Evolutionary conservation across 2,113 vertebrate species (phyloP).

Genomic region (Chionomys nivalis): DNA sequence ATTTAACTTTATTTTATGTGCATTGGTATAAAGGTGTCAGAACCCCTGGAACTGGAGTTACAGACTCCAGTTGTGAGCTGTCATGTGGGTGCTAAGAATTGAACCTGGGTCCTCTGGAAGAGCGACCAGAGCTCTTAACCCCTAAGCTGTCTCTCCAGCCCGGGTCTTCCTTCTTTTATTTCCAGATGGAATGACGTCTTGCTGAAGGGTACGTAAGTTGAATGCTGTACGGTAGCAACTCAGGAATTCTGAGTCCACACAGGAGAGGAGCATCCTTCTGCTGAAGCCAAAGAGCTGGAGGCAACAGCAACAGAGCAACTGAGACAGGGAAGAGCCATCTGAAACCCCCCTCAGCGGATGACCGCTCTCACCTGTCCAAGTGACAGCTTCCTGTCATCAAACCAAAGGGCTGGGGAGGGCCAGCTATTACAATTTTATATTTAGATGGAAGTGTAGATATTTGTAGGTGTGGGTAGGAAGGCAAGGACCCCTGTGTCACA

Average conservation of each 20-base stretch:
- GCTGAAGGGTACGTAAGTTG: background rate
- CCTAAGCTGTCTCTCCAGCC: no score
- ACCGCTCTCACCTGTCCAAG: background rate
- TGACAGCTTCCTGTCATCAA: background rate
- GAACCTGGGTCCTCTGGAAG: no score
- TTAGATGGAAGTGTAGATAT: slow-evolving; percentile 3
- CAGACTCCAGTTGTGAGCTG: no score
- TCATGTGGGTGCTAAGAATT: no score
- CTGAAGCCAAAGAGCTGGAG: background rate
- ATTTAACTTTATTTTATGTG: no score
- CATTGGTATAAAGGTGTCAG: no score
- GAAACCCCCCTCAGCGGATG: background rate
- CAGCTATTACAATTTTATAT: background rate
- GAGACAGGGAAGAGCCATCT: background rate
- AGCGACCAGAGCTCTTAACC: no score
- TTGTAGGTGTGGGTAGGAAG: background rate
- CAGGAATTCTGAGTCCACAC: background rate
- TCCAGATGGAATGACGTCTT: background rate
- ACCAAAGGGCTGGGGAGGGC: background rate
- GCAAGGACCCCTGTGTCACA: background rate
- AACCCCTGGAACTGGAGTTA: no score
- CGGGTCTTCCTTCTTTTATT: background rate
- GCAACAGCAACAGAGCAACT: rapidly evolving
- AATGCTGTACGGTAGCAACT: background rate
- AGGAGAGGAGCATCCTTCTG: background rate